Base-by-base conservation (phyloP, 2,113 vertebrate species). In the Lepisosteus oculatus region DNA sequence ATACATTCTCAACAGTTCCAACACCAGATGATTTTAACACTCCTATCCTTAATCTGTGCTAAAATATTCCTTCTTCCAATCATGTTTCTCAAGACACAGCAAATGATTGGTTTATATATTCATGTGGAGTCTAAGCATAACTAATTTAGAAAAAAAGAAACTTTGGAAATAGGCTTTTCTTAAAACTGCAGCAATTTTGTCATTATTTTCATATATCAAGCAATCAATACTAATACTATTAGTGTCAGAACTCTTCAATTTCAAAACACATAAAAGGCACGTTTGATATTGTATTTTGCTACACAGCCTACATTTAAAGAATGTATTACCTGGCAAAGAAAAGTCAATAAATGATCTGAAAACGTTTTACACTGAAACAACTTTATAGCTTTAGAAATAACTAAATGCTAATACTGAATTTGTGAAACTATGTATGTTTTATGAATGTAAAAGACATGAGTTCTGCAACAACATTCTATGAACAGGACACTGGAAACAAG, bases 231-330 rank as follows among this genome's bases (percentile, higher is more conserved):
- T 13, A 59, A 59, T 59, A 11, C 11, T 2, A 59, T 59, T n/a
- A n/a, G 9, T n/a, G 12, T n/a, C 14, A 59, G 5, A n/a, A 59
- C 3, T 5, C 9, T 9, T 9, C 47, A 51, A 51, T 51, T 9
- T 51, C 5, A 51, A 51, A 72, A 65, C 44, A 13, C 15, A 11
- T 14, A 41, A 17, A 42, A 56, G 42, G 17, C 17, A 17, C 3
- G 6, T 42, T 55, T 55, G 55, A 1, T 57, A 69, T 44, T 67
- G 55, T 14, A 54, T 69, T 69, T 59, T 69, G 66, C 29, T 12
- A 17, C 67, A 59, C 3, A 12, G 14, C 55, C 55, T 43, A 57
- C 67, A 43, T n/a, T 59, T 12, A 13, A 15, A 15, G 45, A 68
- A 43, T 61, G 17, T 17, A 63, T 63, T 42, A 63, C 44, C 14